phyloP scores from a whole-genome alignment of 2,797 vertebrate genomes.

The Trematomus bernacchii region DNA sequence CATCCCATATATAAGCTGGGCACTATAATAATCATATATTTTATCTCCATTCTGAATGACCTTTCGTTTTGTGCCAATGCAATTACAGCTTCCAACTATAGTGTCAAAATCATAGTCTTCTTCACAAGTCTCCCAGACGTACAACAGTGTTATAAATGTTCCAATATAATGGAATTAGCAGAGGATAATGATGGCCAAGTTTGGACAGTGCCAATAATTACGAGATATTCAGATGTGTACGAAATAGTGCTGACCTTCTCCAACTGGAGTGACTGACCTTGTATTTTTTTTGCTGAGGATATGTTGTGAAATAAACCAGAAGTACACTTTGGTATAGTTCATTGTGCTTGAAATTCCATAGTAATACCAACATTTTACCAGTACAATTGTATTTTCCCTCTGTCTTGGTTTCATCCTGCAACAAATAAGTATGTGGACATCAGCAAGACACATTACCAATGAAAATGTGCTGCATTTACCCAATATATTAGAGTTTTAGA shows the following conservation, averaged over 20 bases:
- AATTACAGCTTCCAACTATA: constrained; percentile 52
- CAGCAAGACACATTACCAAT: constrained; percentile 24
- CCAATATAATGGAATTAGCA: constrained; percentile 62
- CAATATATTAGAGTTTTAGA: neutral
- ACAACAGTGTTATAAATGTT: constrained; percentile 44
- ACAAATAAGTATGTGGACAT: constrained; percentile 42
- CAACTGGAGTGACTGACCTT: constrained; percentile 2
- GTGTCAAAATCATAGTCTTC: constrained; percentile 54
- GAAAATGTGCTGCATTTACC: neutral
- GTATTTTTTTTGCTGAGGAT: neutral
- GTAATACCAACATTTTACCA: neutral
- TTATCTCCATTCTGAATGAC: constrained; percentile 49
- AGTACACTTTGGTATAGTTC: constrained; percentile 35
- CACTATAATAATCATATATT: constrained; percentile 54
- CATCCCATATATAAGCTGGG: constrained; percentile 24
- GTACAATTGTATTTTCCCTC: constrained; percentile 21
- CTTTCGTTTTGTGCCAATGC: constrained; percentile 51
- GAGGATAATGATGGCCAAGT: constrained; percentile 44
- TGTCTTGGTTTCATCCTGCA: constrained; percentile 30
- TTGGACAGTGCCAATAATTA: constrained; percentile 43
- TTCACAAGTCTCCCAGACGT: constrained; percentile 61
- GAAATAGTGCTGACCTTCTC: constrained; percentile 21
- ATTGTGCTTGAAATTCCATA: constrained; percentile 39
- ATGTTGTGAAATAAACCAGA: neutral
- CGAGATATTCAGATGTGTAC: constrained; percentile 27